A percentile compares a stretch with the other conserved stretches of the same genome.
Conservation (phyloP, 2,888 invertebrate species). For the Zaprionus obscuricornis region DNA sequence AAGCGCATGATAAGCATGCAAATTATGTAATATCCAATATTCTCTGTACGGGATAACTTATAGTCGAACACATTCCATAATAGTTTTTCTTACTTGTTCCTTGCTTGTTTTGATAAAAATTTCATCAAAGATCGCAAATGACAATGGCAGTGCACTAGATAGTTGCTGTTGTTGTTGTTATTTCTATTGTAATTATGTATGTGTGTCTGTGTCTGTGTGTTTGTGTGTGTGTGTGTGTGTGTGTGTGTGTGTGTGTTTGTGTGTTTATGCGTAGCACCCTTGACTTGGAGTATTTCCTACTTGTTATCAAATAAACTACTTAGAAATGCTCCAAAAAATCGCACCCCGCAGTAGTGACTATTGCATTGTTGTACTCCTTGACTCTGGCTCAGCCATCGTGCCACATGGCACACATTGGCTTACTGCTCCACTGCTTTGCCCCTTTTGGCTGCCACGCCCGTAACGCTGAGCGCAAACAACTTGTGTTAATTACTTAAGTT, state of each 20-base stretch:
- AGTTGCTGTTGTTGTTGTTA: slow-evolving; percentile 30
- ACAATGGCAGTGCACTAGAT: too few species aligned
- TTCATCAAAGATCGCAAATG: slow-evolving; percentile 51
- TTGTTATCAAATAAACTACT: slow-evolving; percentile 54
- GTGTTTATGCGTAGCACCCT: background rate
- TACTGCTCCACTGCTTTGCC: too few species aligned
- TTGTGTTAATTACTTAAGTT: slow-evolving; percentile 79
- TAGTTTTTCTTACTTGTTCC: too few species aligned
- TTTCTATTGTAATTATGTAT: slow-evolving; percentile 4
- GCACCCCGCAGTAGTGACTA: background rate
- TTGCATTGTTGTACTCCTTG: background rate
- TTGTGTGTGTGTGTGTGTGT: background rate
- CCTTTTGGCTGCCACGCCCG: too few species aligned
- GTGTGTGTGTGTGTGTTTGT: background rate
- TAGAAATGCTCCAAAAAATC: slow-evolving; percentile 14
- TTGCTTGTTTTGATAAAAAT: too few species aligned
- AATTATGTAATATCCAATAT: too few species aligned
- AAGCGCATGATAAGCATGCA: too few species aligned
- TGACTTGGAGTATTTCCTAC: background rate
- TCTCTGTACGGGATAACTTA: too few species aligned
- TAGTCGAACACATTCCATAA: too few species aligned
- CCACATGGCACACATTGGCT: slow-evolving; percentile 11
- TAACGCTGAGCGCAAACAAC: slow-evolving; percentile 59
- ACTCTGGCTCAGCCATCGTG: slow-evolving; percentile 7
- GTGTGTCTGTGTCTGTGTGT: slow-evolving; percentile 11